Base-by-base conservation (phyloP, 1,140 invertebrate species). In the Eurosta solidaginis region DNA sequence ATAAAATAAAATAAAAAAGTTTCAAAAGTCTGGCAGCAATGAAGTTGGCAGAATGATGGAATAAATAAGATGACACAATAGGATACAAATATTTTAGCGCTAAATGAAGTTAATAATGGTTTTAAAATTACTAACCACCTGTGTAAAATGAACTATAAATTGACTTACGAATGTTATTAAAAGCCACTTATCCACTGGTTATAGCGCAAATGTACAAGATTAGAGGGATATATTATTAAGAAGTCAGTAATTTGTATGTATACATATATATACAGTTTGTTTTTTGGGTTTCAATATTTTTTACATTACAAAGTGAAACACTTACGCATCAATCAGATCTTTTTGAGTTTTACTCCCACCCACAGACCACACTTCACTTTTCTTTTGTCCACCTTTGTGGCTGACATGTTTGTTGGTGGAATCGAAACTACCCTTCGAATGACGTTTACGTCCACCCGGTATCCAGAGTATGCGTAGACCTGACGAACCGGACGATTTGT, bases 381-480 rank as follows among this genome's bases (percentile, higher is more conserved):
- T 86, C 77, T 86, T 86, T 79, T 86, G 85, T 25, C 45, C 77
- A 7, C 81, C 68, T 73, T 82, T 79, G 77, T 86, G 86, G 6
- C 82, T 78, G 44, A 86, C 77, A 73, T 84, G 77, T 47, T 86
- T 86, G 68, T 75, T 84, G 79, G 84, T 84, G 0, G 84, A 79
- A 76, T 80, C 84, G 47, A 78, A 82, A 47, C 80, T 84, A 49
- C 84, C 84, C 76, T 86, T 86, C 9, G 84, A 79, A 80, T 86
- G 81, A 25, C 80, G 80, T 78, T 86, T 84, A 49, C 82, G 80
- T 59, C 85, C 36, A 22, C 79, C 84, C 50, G 85, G 84, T 83
- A 86, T 86, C 85, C 84, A 86, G 78, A 86, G 80, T 29, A 86
- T 82, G 77, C 84, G 85, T 79, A 86, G 80, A 79, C 83, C 83